Base-by-base conservation (phyloP, 2,888 invertebrate species). In the Heliconius charithonia region DNA sequence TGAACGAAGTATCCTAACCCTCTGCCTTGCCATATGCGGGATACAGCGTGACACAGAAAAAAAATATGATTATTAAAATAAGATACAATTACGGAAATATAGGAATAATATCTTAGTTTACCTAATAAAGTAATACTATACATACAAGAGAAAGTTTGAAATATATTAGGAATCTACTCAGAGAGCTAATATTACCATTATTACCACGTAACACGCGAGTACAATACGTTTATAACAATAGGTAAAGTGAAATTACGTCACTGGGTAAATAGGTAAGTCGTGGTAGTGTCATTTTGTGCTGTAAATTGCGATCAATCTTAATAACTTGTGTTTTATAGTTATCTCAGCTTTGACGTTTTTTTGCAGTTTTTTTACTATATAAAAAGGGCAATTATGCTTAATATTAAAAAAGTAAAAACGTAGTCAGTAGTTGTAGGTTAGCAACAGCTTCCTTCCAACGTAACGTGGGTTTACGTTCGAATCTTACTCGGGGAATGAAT, bases 221-320 rank as follows among this genome's bases (percentile, higher is more conserved):
- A 69, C 69, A 69, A 27, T 69, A 25, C 41, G n/a, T 67, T 19
- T 45, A 1, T 13, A n/a, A 69, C 41, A 69, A 69, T 69, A 69
- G 25, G 45, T 41, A 69, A n/a, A 25, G 25, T 41, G 25, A 19
- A 69, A 41, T 69, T 69, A 69, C 69, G 69, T 69, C 69, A 69
- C 41, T 25, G 9, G 16, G 56, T 37, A 59, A n/a, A n/a, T 59
- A 59, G 56, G 72, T 59, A 72, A 72, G 1, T 72, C 71, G 56
- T 72, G 71, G 56, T 32, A 32, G 32, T 72, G 71, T 32, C n/a
- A 72, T 71, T 71, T 71, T 71, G 51, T 72, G 7, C 29, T 72
- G n/a, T 45, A 6, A 51, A 6, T 51, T 51, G 19, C 10, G 56
- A 71, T 71, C 71, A 56, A 56, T 59, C n/a, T 59, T 16, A n/a